These are phyloP conservation scores for Eulacestoma nigropectus DNA, from an alignment of 2,113 vertebrate species.

Conservation along the genomic window DNA sequence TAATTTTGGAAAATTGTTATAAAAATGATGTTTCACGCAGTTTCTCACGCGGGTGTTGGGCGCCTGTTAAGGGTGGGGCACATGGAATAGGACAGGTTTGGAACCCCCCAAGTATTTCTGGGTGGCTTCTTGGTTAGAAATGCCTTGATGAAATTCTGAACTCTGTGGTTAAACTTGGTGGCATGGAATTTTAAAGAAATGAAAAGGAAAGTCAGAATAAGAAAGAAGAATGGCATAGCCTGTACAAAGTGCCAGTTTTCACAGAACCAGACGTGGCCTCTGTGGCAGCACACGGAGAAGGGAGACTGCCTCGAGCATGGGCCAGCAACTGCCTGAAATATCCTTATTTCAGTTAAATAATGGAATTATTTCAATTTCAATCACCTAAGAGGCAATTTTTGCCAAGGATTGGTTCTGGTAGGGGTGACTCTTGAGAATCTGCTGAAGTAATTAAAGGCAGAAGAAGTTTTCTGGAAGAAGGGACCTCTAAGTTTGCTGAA, in stretches of 20 bases:
- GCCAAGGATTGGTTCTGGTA: neutral
- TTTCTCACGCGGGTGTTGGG: fast-evolving
- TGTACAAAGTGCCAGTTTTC: neutral
- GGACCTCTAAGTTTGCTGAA: neutral
- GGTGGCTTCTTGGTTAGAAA: neutral
- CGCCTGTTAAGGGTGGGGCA: fast-evolving
- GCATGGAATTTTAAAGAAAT: neutral
- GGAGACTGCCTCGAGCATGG: neutral
- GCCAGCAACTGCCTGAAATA: neutral
- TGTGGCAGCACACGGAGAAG: neutral
- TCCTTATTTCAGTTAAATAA: neutral
- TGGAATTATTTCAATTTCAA: neutral
- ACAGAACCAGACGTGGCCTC: neutral
- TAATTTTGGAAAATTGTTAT: neutral
- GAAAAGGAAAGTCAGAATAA: neutral
- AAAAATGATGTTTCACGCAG: neutral
- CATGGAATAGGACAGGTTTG: fast-evolving
- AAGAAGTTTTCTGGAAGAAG: neutral
- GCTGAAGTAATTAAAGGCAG: neutral
- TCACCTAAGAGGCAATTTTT: neutral
- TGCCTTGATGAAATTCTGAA: neutral
- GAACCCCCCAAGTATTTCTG: neutral
- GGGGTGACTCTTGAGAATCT: neutral
- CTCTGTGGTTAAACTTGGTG: neutral
- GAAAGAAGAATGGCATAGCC: neutral